These are phyloP conservation scores for Eulemur rubriventer DNA, from an alignment of 2,797 vertebrate genomes.

Conservation along the genomic window DNA sequence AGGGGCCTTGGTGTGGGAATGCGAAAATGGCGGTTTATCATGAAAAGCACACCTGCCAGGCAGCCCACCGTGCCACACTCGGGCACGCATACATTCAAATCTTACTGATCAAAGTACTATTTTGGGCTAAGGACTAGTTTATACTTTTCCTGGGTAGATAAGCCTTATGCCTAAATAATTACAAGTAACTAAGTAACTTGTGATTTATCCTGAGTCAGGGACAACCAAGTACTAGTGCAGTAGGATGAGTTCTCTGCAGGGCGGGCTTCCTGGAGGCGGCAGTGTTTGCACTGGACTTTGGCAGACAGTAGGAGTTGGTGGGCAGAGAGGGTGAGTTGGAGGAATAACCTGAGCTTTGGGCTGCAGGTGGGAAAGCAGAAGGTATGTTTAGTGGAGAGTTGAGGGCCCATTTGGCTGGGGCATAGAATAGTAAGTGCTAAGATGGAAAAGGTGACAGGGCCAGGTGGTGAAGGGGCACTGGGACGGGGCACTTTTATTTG, in stretches of 20 bases:
- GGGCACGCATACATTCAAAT: background rate
- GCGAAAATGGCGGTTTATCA: background rate
- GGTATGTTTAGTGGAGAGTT: background rate
- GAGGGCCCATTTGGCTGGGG: background rate
- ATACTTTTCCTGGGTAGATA: background rate
- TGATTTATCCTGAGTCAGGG: background rate
- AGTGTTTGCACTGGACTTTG: background rate
- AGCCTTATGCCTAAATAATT: background rate
- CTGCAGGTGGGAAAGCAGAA: background rate
- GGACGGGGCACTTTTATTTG: background rate
- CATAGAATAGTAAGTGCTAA: background rate
- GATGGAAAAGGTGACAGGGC: background rate
- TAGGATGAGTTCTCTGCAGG: too few relatives aligned
- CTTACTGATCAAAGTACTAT: background rate
- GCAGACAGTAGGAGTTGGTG: background rate
- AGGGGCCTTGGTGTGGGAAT: background rate
- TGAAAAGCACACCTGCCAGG: background rate
- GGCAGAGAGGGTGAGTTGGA: background rate
- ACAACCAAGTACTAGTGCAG: background rate
- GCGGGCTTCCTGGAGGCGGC: background rate
- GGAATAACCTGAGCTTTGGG: background rate
- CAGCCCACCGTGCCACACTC: background rate
- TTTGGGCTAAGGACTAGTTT: background rate
- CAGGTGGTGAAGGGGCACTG: background rate
- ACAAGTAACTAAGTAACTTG: background rate